Evolutionary conservation across 2,797 vertebrate genomes (phyloP).

Genomic region (Dermochelys coriacea): DNA sequence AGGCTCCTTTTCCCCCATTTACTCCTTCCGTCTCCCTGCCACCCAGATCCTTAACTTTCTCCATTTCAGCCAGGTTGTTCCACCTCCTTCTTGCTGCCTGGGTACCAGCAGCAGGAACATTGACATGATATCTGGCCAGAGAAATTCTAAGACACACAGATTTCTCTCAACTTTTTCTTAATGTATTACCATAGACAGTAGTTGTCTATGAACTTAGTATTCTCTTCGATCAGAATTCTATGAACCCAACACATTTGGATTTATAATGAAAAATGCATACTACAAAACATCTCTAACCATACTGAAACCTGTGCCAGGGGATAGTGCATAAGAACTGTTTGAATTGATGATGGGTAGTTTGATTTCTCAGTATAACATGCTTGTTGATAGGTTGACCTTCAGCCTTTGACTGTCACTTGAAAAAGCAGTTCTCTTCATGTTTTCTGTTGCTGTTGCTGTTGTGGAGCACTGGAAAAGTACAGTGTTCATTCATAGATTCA

Average conservation of each 20-base stretch:
- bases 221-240: not conserved
- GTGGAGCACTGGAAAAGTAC: not conserved
- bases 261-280: not conserved
- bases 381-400: not conserved
- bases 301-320: not conserved
- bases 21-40: not conserved
- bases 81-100: not conserved
- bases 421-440: not conserved
- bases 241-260: not conserved
- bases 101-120: not conserved
- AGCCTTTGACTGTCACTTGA: not conserved
- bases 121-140: not conserved
- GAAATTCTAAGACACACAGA: not conserved
- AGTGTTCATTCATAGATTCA: not conserved
- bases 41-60: not conserved
- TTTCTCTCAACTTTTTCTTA: not conserved
- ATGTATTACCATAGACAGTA: not conserved
- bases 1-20: not conserved
- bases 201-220: not conserved
- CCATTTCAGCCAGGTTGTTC: not conserved
- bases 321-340: not conserved
- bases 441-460: fast-evolving
- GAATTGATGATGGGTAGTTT: not conserved
- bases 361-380: not conserved
- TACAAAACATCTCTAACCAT: not conserved